Conservation (phyloP, 2,113 vertebrate species). For the Colius striatus region DNA sequence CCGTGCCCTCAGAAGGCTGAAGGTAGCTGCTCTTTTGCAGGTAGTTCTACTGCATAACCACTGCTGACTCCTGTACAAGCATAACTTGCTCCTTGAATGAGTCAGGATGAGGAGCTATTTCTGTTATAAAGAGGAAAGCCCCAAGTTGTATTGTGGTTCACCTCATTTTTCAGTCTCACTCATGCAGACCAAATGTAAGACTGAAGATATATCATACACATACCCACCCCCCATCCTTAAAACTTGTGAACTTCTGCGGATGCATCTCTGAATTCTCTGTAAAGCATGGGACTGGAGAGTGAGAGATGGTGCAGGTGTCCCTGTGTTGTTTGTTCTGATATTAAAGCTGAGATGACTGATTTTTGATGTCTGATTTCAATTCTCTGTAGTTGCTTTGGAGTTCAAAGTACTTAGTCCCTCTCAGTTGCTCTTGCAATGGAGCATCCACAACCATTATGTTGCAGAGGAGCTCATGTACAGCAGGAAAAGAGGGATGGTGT, state of each 20-base stretch:
- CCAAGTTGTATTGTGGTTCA: not conserved
- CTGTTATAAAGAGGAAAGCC: not conserved
- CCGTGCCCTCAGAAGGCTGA: not conserved
- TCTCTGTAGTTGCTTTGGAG: not conserved
- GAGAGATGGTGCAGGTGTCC: not conserved
- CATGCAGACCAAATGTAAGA: not conserved
- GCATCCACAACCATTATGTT: not conserved
- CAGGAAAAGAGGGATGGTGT: not conserved
- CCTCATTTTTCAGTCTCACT: not conserved
- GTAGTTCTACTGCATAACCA: not conserved
- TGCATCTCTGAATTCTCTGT: not conserved
- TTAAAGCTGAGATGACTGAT: not conserved
- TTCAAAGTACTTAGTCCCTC: not conserved
- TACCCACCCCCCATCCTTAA: not conserved
- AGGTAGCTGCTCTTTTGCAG: not conserved
- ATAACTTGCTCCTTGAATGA: not conserved
- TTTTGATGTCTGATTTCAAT: not conserved
- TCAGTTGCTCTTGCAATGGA: not conserved
- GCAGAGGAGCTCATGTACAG: not conserved
- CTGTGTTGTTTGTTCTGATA: not conserved
- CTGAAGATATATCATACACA: not conserved
- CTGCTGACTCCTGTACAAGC: not conserved
- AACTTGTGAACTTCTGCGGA: not conserved
- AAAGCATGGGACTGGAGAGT: not conserved
- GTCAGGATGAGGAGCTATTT: not conserved